phyloP scores from a whole-genome alignment of 1,140 invertebrate genomes.

The Sitodiplosis mosellana region DNA sequence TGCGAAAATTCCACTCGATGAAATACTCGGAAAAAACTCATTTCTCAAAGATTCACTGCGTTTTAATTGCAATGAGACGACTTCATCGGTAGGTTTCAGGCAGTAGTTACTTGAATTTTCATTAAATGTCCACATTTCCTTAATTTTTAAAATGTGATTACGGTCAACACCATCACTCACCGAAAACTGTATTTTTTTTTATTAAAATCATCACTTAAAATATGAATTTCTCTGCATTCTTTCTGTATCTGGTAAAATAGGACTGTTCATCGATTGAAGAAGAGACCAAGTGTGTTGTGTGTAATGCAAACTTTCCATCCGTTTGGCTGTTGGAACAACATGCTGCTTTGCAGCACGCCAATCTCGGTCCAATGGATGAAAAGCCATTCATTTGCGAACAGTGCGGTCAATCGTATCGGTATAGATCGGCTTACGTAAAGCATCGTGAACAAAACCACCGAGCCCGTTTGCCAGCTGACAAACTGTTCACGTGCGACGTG shows the following conservation, averaged over 20 bases:
- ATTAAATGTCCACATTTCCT: too few species aligned
- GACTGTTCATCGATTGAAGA: slow-evolving; percentile 17
- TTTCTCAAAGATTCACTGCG: too few species aligned
- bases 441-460: slow-evolving; percentile 77
- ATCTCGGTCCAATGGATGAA: slow-evolving; percentile 41
- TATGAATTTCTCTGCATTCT: too few species aligned
- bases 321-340: slow-evolving; percentile 65
- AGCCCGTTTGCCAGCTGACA: slow-evolving; percentile 65
- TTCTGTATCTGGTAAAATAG: too few species aligned
- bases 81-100: too few species aligned
- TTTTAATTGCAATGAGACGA: too few species aligned
- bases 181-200: too few species aligned
- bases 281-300: slow-evolving; percentile 43
- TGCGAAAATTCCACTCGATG: not conserved
- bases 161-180: too few species aligned
- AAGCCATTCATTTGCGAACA: slow-evolving; percentile 84
- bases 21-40: slow-evolving; percentile 11
- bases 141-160: too few species aligned
- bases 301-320: slow-evolving; percentile 63
- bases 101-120: too few species aligned
- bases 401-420: slow-evolving; percentile 75
- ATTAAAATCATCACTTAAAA: too few species aligned
- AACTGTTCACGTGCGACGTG: slow-evolving; percentile 73
- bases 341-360: slow-evolving; percentile 53
- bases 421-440: slow-evolving; percentile 71